These are phyloP conservation scores for Hemiscyllium ocellatum DNA, from an alignment of 2,113 vertebrate genomes.

Conservation along the genomic window DNA sequence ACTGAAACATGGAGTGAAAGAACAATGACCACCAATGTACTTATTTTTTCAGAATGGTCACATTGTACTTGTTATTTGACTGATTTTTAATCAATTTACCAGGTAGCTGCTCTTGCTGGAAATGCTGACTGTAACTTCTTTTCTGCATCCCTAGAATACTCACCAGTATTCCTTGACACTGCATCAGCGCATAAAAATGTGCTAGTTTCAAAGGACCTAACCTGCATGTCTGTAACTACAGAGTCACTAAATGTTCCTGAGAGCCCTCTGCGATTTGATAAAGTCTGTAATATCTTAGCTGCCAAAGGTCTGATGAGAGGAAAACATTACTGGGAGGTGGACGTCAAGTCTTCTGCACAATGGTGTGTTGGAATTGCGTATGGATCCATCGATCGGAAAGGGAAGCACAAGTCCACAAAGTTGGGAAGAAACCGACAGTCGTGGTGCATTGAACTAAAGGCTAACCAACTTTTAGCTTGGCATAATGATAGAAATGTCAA, in stretches of 20 bases:
- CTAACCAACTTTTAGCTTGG: slow-evolving; percentile 50
- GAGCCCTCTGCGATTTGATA: slow-evolving; percentile 59
- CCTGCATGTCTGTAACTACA: slow-evolving; percentile 44
- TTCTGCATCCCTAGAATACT: slow-evolving; percentile 47
- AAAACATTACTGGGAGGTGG: slow-evolving; percentile 57
- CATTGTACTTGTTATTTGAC: neutral
- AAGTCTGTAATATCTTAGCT: slow-evolving; percentile 55
- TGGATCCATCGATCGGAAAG: slow-evolving; percentile 53
- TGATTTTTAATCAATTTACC: neutral
- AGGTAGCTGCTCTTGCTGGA: neutral
- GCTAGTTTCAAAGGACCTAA: slow-evolving; percentile 46
- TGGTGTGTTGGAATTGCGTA: slow-evolving; percentile 62
- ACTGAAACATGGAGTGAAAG: neutral
- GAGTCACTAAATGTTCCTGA: slow-evolving; percentile 2
- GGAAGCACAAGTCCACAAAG: slow-evolving; percentile 53
- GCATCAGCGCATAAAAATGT: slow-evolving; percentile 53
- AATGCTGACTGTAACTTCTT: neutral
- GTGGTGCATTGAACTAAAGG: slow-evolving; percentile 58
- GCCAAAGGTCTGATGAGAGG: slow-evolving; percentile 43
- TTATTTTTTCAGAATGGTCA: neutral
- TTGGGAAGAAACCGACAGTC: slow-evolving; percentile 62
- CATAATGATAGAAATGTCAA: slow-evolving; percentile 55
- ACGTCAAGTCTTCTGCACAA: slow-evolving; percentile 52
- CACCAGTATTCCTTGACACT: slow-evolving; percentile 48
- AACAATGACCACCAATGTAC: neutral